Conservation (phyloP, 2,797 vertebrate species). For the Squalus acanthias region DNA sequence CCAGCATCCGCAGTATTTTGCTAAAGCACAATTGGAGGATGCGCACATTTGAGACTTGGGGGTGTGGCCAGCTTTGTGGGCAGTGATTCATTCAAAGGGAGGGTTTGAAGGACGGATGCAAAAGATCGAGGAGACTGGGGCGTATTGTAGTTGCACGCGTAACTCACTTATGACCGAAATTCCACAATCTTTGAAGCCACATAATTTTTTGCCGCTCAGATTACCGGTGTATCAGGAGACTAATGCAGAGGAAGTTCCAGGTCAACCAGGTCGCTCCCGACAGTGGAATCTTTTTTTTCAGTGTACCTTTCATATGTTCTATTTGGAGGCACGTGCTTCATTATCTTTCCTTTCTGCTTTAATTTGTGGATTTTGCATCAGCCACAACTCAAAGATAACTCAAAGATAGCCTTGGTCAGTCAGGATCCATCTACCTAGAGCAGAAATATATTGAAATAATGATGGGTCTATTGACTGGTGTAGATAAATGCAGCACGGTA, state of each 20-base stretch:
- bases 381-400: not conserved
- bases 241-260: not conserved
- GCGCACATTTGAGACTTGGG: too few relatives aligned
- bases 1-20: too few relatives aligned
- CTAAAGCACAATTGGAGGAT: too few relatives aligned
- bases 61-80: not conserved
- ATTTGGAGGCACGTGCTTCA: not conserved
- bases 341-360: not conserved
- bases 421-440: not conserved
- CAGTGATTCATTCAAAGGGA: not conserved
- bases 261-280: not conserved
- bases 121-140: not conserved
- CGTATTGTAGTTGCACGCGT: not conserved
- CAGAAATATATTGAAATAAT: not conserved
- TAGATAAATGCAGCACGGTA: not conserved
- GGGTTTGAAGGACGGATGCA: not conserved
- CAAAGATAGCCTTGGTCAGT: not conserved
- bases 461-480: not conserved
- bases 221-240: not conserved
- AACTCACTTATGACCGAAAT: not conserved
- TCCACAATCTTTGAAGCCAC: not conserved
- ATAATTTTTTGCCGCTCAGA: not conserved
- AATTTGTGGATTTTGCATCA: not conserved
- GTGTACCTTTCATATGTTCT: not conserved
- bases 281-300: not conserved